phyloP scores from a whole-genome alignment of 2,888 invertebrate species.

The Magallana nippona region DNA sequence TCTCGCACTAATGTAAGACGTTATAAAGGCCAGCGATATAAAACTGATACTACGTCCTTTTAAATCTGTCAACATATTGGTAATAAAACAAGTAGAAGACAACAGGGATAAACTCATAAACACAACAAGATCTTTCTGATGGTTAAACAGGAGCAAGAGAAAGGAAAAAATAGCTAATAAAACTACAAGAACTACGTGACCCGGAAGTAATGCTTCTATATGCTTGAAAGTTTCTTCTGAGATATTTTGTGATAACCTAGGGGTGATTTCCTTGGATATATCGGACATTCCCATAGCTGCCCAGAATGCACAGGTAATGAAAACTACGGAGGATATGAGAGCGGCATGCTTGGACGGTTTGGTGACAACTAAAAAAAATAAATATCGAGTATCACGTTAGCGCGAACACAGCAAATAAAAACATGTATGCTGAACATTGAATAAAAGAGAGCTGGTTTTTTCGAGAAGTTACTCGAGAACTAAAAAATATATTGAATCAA shows the following conservation, averaged over 20 bases:
- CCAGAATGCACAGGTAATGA: conserved; percentile 62
- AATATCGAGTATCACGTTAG: not conserved
- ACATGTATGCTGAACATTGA: not conserved
- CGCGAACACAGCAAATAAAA: too few relatives aligned
- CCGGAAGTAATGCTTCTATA: conserved; percentile 59
- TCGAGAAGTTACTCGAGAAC: too few relatives aligned
- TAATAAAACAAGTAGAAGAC: conserved; percentile 38
- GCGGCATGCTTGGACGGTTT: conserved; percentile 55
- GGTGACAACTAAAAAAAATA: conserved; percentile 60
- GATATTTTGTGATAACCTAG: not conserved
- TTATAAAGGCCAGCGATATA: conserved; percentile 56
- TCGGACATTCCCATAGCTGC: conserved; percentile 57
- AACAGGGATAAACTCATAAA: conserved; percentile 27
- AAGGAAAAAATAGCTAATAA: conserved; percentile 57
- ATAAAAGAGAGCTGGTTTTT: too few relatives aligned
- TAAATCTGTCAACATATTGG: conserved; percentile 17
- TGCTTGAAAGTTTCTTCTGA: conserved; percentile 16
- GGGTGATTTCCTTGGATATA: conserved; percentile 10
- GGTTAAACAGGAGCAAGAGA: conserved; percentile 24
- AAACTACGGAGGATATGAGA: conserved; percentile 56
- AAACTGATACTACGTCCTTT: conserved; percentile 44
- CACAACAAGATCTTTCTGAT: conserved; percentile 1
- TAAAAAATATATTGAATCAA: too few relatives aligned
- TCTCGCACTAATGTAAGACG: conserved; percentile 53
- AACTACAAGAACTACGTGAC: conserved; percentile 60